Evolutionary conservation across 2,113 vertebrate genomes (phyloP).

Genomic region (Isurus oxyrinchus): DNA sequence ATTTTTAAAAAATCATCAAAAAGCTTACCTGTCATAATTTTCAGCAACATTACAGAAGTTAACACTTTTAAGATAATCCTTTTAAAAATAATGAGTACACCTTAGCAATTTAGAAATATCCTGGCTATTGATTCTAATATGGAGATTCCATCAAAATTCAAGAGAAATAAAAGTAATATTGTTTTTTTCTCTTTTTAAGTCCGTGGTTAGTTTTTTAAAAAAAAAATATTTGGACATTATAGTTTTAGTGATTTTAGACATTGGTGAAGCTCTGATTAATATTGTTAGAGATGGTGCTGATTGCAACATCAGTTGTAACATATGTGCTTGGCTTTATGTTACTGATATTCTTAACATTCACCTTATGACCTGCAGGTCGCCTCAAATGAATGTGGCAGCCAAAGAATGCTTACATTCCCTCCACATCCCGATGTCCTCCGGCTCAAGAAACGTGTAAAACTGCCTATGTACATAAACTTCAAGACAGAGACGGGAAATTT

Average conservation of each 20-base stretch:
- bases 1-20: neutral
- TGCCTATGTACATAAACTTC: conserved; percentile 56
- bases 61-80: neutral
- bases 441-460: conserved; percentile 45
- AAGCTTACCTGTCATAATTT: neutral
- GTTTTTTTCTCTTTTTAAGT: neutral
- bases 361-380: conserved; percentile 17
- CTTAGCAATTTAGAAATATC: neutral
- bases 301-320: neutral
- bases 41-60: neutral
- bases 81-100: neutral
- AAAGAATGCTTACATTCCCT: conserved; percentile 47
- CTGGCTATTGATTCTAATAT: neutral
- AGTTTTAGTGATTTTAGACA: neutral
- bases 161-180: neutral
- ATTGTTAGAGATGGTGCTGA: neutral
- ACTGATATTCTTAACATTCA: neutral
- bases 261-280: neutral
- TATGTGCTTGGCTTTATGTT: neutral
- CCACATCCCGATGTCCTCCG: conserved; percentile 43
- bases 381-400: conserved; percentile 26
- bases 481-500: conserved; percentile 54
- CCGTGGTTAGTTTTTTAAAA: neutral
- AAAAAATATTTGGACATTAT: neutral
- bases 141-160: neutral